Conservation (phyloP, 2,888 invertebrate genomes). For the Danaus chrysippus region DNA sequence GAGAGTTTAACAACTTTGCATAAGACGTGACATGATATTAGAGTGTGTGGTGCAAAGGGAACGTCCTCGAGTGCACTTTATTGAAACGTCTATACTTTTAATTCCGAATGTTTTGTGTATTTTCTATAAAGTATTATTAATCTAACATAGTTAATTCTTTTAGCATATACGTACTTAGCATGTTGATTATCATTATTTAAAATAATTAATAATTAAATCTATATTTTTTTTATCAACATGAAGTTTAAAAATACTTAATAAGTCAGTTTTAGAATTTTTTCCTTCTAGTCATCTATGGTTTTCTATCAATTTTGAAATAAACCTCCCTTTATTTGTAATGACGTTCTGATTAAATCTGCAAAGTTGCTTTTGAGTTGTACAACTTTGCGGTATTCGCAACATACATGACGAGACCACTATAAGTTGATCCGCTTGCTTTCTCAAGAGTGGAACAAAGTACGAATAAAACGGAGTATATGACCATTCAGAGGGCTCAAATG, state of each 20-base stretch:
- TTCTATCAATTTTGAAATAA: conserved; percentile 37
- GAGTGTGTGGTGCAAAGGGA: not conserved
- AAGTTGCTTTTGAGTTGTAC: conserved; percentile 62
- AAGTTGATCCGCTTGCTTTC: conserved; percentile 38
- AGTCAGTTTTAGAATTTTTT: too few species aligned
- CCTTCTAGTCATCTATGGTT: too few species aligned
- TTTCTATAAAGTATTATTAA: too few species aligned
- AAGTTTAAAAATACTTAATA: too few species aligned
- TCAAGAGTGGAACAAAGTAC: conserved; percentile 20
- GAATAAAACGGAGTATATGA: conserved; percentile 27
- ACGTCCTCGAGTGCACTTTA: too few species aligned
- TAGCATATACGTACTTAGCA: too few species aligned
- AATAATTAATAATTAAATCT: too few species aligned
- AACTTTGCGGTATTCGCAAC: conserved; percentile 50
- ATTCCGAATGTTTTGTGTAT: too few species aligned
- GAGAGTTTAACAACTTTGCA: conserved; percentile 15
- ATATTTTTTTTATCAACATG: too few species aligned
- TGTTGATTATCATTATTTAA: too few species aligned
- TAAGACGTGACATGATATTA: conserved; percentile 11
- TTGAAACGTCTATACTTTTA: too few species aligned
- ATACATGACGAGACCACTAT: conserved; percentile 48
- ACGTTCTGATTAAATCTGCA: conserved; percentile 64
- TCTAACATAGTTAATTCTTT: too few species aligned
- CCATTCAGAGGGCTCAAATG: conserved; percentile 35
- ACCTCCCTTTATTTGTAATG: conserved; percentile 66